These are phyloP conservation scores for Eilema griseolum DNA, from an alignment of 2,888 invertebrate species.

Conservation along the genomic window DNA sequence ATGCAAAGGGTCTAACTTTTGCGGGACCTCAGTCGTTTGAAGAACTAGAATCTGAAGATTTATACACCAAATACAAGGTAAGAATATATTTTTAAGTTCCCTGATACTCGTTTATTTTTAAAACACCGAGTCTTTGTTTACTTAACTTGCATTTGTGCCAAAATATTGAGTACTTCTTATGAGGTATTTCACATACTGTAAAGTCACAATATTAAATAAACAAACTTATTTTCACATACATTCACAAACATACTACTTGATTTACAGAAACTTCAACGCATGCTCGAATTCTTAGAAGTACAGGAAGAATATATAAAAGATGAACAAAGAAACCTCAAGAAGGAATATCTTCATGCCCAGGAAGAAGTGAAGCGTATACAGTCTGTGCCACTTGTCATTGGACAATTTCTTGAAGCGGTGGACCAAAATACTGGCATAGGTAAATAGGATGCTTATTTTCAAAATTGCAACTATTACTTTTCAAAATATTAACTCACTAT, in stretches of 20 bases:
- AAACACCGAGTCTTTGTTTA: background rate
- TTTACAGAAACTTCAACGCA: conserved; percentile 95
- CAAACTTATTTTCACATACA: background rate
- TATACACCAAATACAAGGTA: conserved; percentile 98
- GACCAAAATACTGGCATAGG: conserved; percentile 99
- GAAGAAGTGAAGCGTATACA: conserved; percentile 99
- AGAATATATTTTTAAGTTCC: background rate
- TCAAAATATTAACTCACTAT: background rate
- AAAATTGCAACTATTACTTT: background rate
- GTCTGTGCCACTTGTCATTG: conserved; percentile 99
- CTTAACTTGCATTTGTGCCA: background rate
- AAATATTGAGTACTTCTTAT: background rate
- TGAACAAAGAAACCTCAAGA: conserved; percentile 99
- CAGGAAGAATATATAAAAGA: conserved; percentile 99
- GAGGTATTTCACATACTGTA: background rate
- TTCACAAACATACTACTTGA: too few species aligned
- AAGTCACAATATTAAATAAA: background rate
- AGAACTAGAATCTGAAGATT: conserved; percentile 95
- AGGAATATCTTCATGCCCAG: conserved; percentile 99
- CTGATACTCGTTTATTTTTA: background rate
- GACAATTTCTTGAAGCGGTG: conserved; percentile 99
- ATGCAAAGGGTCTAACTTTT: conserved; percentile 89
- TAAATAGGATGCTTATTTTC: conserved; percentile 41
- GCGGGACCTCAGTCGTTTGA: conserved; percentile 91
- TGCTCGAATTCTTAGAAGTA: conserved; percentile 98